A percentile compares a stretch with the other conserved stretches of the same genome.
phyloP scores from a whole-genome alignment of 2,113 vertebrate genomes.

The Haemorhous mexicanus region DNA sequence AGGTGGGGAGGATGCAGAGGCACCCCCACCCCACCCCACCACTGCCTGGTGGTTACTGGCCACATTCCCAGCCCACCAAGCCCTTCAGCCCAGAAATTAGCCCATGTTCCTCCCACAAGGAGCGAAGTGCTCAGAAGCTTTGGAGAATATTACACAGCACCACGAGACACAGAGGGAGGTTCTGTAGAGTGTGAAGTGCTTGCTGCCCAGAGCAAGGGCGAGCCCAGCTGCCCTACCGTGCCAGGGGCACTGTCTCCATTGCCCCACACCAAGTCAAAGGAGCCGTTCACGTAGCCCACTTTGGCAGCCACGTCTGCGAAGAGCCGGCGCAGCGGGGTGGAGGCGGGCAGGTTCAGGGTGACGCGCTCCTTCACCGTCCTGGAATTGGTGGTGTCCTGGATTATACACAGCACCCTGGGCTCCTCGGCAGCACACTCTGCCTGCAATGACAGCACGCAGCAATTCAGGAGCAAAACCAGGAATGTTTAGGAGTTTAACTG shows the following conservation, averaged over 20 bases:
- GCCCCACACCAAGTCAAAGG: slow-evolving; percentile 89
- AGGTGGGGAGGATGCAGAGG: background rate
- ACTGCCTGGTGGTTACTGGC: background rate
- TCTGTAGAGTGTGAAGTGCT: rapidly evolving
- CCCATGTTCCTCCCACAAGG: rapidly evolving
- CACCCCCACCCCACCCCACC: background rate
- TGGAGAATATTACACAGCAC: background rate
- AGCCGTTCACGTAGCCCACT: slow-evolving; percentile 90
- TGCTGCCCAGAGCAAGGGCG: background rate
- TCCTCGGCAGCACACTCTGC: slow-evolving; percentile 97
- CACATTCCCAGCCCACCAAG: background rate
- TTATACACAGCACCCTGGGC: slow-evolving; percentile 93
- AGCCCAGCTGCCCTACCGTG: slow-evolving; percentile 71
- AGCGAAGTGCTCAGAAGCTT: rapidly evolving
- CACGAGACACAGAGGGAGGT: rapidly evolving
- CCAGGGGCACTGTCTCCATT: slow-evolving; percentile 71
- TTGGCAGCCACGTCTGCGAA: slow-evolving; percentile 90
- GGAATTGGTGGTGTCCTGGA: slow-evolving; percentile 94
- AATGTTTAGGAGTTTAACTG: background rate
- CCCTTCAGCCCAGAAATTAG: background rate
- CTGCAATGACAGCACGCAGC: slow-evolving; percentile 69
- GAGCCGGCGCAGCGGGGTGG: slow-evolving; percentile 86
- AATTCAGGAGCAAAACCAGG: background rate
- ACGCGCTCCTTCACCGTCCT: slow-evolving; percentile 89
- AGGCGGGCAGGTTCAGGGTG: slow-evolving; percentile 93